Percentiles rank a stretch among this genome's conserved stretches.
Conservation (phyloP, 2,888 invertebrate species). For the Bursaphelenchus okinawaensis region DNA sequence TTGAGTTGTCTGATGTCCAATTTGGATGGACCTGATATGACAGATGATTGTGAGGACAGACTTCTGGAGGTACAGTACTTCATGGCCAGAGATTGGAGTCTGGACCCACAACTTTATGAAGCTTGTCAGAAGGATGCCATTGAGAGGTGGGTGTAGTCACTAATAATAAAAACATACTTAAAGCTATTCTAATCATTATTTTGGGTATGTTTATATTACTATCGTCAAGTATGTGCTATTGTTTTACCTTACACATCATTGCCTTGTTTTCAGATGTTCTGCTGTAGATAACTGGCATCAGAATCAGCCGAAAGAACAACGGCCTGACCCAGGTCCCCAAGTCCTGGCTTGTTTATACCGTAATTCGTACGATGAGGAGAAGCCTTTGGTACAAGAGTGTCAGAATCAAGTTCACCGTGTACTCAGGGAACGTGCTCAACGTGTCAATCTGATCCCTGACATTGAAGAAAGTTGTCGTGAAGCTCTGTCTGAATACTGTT, state of each 20-base stretch:
- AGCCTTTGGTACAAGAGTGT: slow-evolving; percentile 62
- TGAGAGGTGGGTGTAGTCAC: slow-evolving; percentile 61
- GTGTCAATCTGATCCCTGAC: slow-evolving; percentile 86
- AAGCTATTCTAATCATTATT: no score
- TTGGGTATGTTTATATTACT: no score
- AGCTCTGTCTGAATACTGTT: slow-evolving; percentile 77
- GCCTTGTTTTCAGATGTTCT: slow-evolving; percentile 34
- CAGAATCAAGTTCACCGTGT: slow-evolving; percentile 75
- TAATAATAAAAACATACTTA: no score
- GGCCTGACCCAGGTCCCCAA: slow-evolving; percentile 71
- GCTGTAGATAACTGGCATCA: slow-evolving; percentile 53
- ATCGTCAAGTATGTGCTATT: background rate
- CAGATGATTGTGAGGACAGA: slow-evolving; percentile 79
- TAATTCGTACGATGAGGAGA: slow-evolving; percentile 61
- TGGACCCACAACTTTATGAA: slow-evolving; percentile 80
- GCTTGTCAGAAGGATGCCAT: slow-evolving; percentile 81
- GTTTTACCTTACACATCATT: background rate
- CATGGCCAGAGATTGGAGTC: slow-evolving; percentile 84
- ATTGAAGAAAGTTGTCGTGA: slow-evolving; percentile 82
- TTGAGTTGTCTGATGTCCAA: slow-evolving; percentile 91
- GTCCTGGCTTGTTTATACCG: slow-evolving; percentile 84
- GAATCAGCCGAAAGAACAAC: slow-evolving; percentile 50
- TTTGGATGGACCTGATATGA: slow-evolving; percentile 72
- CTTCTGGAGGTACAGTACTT: slow-evolving; percentile 94
- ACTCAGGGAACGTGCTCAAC: slow-evolving; percentile 84